A percentile compares a stretch with the other conserved stretches of the same genome.
Conservation (phyloP, 2,888 invertebrate species). For the Perithous albicinctus region DNA sequence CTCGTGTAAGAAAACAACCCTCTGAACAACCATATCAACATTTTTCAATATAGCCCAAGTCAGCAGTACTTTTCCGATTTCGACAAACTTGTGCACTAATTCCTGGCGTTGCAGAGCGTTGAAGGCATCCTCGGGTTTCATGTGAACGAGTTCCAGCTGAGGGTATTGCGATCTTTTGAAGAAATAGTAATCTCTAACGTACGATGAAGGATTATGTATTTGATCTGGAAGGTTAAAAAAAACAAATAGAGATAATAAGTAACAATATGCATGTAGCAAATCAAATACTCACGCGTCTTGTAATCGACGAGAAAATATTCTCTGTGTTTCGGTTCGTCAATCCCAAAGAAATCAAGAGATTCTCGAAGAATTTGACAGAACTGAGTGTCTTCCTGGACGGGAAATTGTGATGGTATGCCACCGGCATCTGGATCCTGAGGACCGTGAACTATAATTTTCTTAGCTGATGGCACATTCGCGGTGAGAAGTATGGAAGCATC, state of each 20-base stretch:
- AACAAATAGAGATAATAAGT: slow-evolving; percentile 14
- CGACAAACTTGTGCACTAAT: slow-evolving; percentile 96
- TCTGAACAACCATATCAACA: slow-evolving; percentile 97
- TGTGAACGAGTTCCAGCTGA: slow-evolving; percentile 96
- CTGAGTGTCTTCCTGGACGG: slow-evolving; percentile 98
- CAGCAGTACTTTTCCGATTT: slow-evolving; percentile 97
- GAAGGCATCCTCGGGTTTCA: slow-evolving; percentile 96
- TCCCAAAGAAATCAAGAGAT: slow-evolving; percentile 98
- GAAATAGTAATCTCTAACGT: slow-evolving; percentile 94
- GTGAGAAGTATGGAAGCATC: slow-evolving; percentile 98
- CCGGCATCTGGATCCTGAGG: slow-evolving; percentile 95
- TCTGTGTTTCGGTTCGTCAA: slow-evolving; percentile 94
- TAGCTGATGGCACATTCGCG: slow-evolving; percentile 99
- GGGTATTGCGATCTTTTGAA: slow-evolving; percentile 98
- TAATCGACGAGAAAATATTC: slow-evolving; percentile 99
- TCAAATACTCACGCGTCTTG: slow-evolving; percentile 96
- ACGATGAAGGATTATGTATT: slow-evolving; percentile 97
- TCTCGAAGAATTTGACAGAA: slow-evolving; percentile 98
- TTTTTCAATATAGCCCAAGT: slow-evolving; percentile 97
- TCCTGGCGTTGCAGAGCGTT: slow-evolving; percentile 96
- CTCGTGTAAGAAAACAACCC: slow-evolving; percentile 99
- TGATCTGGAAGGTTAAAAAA: slow-evolving; percentile 88
- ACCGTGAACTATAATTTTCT: slow-evolving; percentile 99
- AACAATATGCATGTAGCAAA: too few species aligned
- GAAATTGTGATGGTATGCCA: slow-evolving; percentile 99